Evolutionary conservation across 1,140 invertebrate species (phyloP).

Genomic region (Probaryconus sp.): DNA sequence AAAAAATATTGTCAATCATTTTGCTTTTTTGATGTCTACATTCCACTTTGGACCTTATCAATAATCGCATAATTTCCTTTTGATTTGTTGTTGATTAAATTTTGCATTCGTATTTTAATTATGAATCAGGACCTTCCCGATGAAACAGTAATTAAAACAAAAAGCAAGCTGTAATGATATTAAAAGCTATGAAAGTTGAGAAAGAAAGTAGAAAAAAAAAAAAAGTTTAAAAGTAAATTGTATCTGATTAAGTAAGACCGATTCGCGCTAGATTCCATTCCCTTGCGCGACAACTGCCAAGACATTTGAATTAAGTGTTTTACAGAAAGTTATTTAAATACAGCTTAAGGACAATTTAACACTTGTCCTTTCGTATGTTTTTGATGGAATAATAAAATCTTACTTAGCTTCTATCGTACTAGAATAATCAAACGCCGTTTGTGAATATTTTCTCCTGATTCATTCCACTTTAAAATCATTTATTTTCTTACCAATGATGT

Average conservation of each 20-base stretch:
- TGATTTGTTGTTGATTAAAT: slow-evolving; percentile 23
- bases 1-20: background rate
- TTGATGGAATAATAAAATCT: slow-evolving; percentile 36
- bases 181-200: slow-evolving; percentile 44
- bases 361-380: slow-evolving; percentile 22
- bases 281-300: slow-evolving; percentile 50
- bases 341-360: slow-evolving; percentile 38
- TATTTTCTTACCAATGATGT: no score
- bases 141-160: slow-evolving; percentile 27
- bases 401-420: no score
- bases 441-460: no score
- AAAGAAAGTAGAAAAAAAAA: no score
- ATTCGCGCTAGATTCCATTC: slow-evolving; percentile 56
- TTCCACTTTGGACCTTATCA: background rate
- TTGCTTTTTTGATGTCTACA: background rate
- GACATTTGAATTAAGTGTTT: slow-evolving; percentile 58
- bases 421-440: no score
- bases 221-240: slow-evolving; percentile 56
- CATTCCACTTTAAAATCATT: no score
- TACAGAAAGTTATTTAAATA: slow-evolving; percentile 53
- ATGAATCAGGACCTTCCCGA: slow-evolving; percentile 18
- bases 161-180: slow-evolving; percentile 40
- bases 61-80: slow-evolving; percentile 29
- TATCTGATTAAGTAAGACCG: slow-evolving; percentile 56
- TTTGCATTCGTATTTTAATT: slow-evolving; percentile 34